Percentiles rank a stretch among this genome's conserved stretches.
phyloP scores from a whole-genome alignment of 30 jellyfish, hydroid and myxozoan genomes.

The Nemopilema nomurai region DNA sequence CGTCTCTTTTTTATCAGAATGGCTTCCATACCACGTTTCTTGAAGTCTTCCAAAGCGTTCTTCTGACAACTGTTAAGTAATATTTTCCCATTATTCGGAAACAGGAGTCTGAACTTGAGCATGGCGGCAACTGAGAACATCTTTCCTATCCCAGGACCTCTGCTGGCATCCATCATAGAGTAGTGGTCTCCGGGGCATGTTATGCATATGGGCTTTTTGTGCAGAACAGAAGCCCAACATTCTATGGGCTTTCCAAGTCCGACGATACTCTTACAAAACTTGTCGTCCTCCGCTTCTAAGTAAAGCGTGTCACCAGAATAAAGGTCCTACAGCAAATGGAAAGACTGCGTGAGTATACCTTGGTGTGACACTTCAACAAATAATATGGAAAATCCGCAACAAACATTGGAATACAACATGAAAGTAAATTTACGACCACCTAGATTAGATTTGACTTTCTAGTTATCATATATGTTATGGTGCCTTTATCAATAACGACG shows the following conservation, averaged over 20 bases:
- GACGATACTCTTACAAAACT: conserved; percentile 29
- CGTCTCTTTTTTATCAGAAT: conserved; percentile 14
- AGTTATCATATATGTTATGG: too few species aligned
- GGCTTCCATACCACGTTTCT: conserved; percentile 27
- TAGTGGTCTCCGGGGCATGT: conserved; percentile 66
- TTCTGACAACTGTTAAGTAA: conserved; percentile 33
- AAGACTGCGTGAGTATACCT: background rate
- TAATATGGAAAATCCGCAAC: background rate
- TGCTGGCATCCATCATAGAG: conserved; percentile 61
- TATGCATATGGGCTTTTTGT: conserved; percentile 7
- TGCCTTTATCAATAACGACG: too few species aligned
- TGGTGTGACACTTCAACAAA: too few species aligned
- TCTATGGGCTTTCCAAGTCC: conserved; percentile 67
- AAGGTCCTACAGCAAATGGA: conserved; percentile 5
- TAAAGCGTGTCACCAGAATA: conserved; percentile 42
- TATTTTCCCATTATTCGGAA: conserved; percentile 15
- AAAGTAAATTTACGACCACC: background rate
- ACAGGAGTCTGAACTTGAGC: conserved; percentile 34
- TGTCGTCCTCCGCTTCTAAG: conserved; percentile 68
- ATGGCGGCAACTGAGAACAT: conserved; percentile 44
- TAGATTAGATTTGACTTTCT: background rate
- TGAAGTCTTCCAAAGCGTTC: conserved; percentile 9
- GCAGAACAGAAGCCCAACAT: conserved; percentile 53
- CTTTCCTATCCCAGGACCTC: conserved; percentile 67
- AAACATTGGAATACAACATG: background rate